Percentiles rank a stretch among this genome's conserved stretches.
Evolutionary conservation across 2,113 vertebrate genomes (phyloP).

Genomic region (Myotis yumanensis): DNA sequence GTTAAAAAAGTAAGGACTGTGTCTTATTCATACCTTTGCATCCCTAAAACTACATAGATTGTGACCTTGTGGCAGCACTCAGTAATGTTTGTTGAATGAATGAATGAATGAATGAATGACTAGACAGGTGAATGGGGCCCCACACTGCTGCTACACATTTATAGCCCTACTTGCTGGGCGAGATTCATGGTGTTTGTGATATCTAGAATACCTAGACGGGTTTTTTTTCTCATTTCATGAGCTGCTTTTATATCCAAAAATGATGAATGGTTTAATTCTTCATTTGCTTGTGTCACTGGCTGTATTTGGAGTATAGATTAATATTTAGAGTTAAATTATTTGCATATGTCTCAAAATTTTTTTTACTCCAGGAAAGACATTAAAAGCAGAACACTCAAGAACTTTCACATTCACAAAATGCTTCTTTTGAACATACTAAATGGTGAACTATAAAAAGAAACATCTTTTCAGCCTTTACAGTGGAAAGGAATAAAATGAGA

Average conservation of each 20-base stretch:
- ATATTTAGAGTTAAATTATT: slow-evolving; percentile 44
- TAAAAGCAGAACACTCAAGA: slow-evolving; percentile 28
- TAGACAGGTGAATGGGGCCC: neutral
- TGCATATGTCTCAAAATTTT: neutral
- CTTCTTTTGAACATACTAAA: slow-evolving; percentile 34
- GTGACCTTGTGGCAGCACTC: neutral
- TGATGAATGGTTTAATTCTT: slow-evolving; percentile 16
- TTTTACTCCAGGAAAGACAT: neutral
- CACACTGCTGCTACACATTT: neutral
- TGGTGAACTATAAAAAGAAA: slow-evolving; percentile 30
- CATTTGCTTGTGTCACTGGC: neutral
- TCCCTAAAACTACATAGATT: neutral
- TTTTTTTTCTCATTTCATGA: neutral
- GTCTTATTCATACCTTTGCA: neutral
- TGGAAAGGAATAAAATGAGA: slow-evolving; percentile 27
- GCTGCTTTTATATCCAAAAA: neutral
- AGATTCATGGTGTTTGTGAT: neutral
- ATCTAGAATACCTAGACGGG: neutral
- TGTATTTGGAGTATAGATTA: slow-evolving; percentile 28
- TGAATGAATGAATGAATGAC: neutral
- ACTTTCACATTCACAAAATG: slow-evolving; percentile 28
- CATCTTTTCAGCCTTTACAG: neutral
- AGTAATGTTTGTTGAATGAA: neutral
- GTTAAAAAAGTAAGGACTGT: neutral
- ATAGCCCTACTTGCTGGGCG: neutral